Percentiles rank a stretch among this genome's conserved stretches.
These are phyloP conservation scores for Oncorhynchus masou DNA, from an alignment of 2,113 vertebrate genomes.

Conservation along the genomic window DNA sequence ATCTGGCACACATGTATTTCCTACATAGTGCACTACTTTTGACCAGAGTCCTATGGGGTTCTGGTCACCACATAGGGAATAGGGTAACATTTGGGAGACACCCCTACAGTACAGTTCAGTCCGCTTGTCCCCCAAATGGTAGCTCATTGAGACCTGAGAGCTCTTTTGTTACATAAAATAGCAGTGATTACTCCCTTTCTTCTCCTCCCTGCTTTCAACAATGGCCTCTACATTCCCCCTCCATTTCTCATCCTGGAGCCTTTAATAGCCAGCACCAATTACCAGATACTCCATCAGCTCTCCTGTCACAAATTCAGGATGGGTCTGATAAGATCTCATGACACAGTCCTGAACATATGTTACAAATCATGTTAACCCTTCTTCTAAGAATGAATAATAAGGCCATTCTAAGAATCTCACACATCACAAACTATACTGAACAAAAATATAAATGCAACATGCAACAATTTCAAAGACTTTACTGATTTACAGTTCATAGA, in stretches of 20 bases:
- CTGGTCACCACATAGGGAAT: neutral
- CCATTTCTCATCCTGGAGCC: conserved; percentile 30
- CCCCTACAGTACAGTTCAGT: too few species aligned
- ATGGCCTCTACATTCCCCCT: conserved; percentile 32
- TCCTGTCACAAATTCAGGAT: neutral
- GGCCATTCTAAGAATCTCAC: neutral
- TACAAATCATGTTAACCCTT: neutral
- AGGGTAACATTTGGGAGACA: too few species aligned
- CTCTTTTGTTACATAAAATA: conserved; percentile 24
- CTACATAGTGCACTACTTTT: too few species aligned
- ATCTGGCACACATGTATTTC: too few species aligned
- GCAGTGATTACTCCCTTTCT: conserved; percentile 44
- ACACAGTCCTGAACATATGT: neutral
- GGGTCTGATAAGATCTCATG: neutral
- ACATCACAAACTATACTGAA: neutral
- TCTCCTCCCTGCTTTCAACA: conserved; percentile 36
- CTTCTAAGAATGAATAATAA: neutral
- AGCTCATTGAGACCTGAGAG: conserved; percentile 47
- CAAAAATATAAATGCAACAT: too few species aligned
- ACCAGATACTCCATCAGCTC: conserved; percentile 42
- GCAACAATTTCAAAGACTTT: too few species aligned
- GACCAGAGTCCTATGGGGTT: too few species aligned
- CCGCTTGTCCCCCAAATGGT: conserved; percentile 33
- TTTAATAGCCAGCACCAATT: conserved; percentile 46
- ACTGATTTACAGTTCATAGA: too few species aligned